Conservation (phyloP, 2,888 invertebrate genomes). For the Sarcophaga subvicina region DNA sequence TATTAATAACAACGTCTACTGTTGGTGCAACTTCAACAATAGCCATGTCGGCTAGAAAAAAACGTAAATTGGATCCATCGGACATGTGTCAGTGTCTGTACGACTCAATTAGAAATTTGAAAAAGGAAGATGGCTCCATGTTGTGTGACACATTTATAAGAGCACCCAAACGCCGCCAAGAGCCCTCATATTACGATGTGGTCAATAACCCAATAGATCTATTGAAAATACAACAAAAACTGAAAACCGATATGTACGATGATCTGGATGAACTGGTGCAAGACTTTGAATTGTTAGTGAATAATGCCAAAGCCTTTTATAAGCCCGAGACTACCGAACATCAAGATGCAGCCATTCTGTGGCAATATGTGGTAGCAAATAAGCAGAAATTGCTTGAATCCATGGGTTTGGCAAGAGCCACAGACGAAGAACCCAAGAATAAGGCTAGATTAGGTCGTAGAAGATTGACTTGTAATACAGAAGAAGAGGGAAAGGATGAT, state of each 20-base stretch:
- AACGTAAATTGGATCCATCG: conserved; percentile 84
- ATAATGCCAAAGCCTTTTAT: conserved; percentile 97
- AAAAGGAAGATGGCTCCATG: conserved; percentile 94
- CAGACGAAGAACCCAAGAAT: conserved; percentile 79
- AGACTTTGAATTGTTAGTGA: conserved; percentile 95
- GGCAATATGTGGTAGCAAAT: conserved; percentile 89
- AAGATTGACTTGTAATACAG: conserved; percentile 76
- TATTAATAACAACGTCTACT: conserved; percentile 70
- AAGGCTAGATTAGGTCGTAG: conserved; percentile 78
- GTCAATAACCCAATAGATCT: conserved; percentile 98
- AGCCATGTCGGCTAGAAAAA: conserved; percentile 83
- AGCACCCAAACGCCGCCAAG: conserved; percentile 96
- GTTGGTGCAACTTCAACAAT: conserved; percentile 68
- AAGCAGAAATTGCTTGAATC: conserved; percentile 79
- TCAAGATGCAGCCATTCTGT: conserved; percentile 93
- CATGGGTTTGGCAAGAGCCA: conserved; percentile 74
- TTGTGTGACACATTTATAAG: conserved; percentile 97
- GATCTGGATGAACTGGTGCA: conserved; percentile 94
- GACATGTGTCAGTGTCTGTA: conserved; percentile 96
- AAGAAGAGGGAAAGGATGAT: conserved; percentile 85
- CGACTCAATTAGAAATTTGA: conserved; percentile 94
- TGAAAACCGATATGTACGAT: conserved; percentile 98
- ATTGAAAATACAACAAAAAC: conserved; percentile 95
- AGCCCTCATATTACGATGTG: conserved; percentile 95
- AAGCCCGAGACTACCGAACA: conserved; percentile 93